These are phyloP conservation scores for Emys orbicularis DNA, from an alignment of 2,797 vertebrate genomes.

Conservation along the genomic window DNA sequence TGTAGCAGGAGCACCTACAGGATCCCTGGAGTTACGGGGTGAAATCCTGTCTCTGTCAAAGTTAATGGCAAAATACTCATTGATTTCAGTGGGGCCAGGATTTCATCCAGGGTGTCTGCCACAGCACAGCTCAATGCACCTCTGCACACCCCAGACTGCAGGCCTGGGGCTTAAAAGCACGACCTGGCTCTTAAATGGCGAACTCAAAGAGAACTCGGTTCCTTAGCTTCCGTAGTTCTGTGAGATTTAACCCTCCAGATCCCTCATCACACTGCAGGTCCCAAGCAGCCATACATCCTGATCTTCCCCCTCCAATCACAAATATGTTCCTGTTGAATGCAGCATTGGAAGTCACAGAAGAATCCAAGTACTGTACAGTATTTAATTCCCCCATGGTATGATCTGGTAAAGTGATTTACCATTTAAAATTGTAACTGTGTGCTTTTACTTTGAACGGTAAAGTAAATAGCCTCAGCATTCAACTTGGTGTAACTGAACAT, in stretches of 20 bases:
- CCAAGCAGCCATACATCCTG: accelerated
- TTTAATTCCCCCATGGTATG: not conserved
- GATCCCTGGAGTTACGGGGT: not conserved
- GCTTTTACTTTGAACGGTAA: not conserved
- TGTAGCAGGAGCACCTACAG: not conserved
- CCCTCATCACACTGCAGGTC: not conserved
- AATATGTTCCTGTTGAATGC: not conserved
- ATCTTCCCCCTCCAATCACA: not conserved
- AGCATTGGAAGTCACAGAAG: not conserved
- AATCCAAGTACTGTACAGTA: constrained; percentile 30
- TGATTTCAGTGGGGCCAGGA: not conserved
- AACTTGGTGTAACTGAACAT: constrained; percentile 33
- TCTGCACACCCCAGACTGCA: not conserved
- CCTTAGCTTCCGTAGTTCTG: not conserved
- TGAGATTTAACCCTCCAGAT: not conserved
- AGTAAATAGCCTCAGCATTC: constrained; percentile 14
- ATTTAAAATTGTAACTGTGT: constrained; percentile 30
- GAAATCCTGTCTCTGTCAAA: not conserved
- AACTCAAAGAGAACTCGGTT: not conserved
- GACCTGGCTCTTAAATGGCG: not conserved
- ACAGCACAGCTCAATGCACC: not conserved
- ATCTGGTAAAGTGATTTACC: constrained; percentile 38
- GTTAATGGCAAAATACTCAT: not conserved
- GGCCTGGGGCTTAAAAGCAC: constrained; percentile 47
- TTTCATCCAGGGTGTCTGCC: not conserved